A percentile compares a stretch with the other conserved stretches of the same genome.
Evolutionary conservation across 2,888 invertebrate genomes (phyloP).

Genomic region (Aspidiotus rigidus): DNA sequence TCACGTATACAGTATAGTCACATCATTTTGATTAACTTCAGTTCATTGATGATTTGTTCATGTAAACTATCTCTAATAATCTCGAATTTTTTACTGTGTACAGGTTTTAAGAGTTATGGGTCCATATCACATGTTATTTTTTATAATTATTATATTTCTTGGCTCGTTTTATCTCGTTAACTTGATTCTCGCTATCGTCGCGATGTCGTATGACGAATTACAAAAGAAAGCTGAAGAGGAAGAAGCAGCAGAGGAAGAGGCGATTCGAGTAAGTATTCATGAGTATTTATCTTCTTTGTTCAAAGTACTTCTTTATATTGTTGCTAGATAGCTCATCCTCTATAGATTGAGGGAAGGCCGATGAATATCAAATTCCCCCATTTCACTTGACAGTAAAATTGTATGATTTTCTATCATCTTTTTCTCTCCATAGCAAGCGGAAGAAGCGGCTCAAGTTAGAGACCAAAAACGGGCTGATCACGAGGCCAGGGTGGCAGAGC

Average conservation of each 20-base stretch:
- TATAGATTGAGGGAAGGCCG: too few species aligned
- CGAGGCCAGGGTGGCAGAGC: constrained; percentile 42
- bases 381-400: not conserved
- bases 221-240: constrained; percentile 96
- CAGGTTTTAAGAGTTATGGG: constrained; percentile 88
- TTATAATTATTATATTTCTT: constrained; percentile 96
- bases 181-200: constrained; percentile 97
- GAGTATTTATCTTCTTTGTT: too few species aligned
- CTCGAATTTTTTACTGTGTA: constrained; percentile 38
- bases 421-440: constrained; percentile 60
- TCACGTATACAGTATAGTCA: too few species aligned
- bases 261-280: constrained; percentile 59
- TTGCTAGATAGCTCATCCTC: too few species aligned
- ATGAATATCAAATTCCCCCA: too few species aligned
- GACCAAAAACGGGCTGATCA: constrained; percentile 55
- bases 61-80: not conserved
- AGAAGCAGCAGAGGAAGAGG: constrained; percentile 90
- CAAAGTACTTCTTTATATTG: too few species aligned
- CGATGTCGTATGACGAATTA: constrained; percentile 98
- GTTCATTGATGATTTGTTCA: not conserved
- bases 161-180: constrained; percentile 98
- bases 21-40: too few species aligned
- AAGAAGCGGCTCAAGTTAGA: constrained; percentile 65
- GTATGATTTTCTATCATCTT: not conserved
- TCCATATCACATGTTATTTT: constrained; percentile 96